Percentiles rank a stretch among this genome's conserved stretches.
phyloP scores from a whole-genome alignment of 2,888 invertebrate genomes.

The Unio delphinus region DNA sequence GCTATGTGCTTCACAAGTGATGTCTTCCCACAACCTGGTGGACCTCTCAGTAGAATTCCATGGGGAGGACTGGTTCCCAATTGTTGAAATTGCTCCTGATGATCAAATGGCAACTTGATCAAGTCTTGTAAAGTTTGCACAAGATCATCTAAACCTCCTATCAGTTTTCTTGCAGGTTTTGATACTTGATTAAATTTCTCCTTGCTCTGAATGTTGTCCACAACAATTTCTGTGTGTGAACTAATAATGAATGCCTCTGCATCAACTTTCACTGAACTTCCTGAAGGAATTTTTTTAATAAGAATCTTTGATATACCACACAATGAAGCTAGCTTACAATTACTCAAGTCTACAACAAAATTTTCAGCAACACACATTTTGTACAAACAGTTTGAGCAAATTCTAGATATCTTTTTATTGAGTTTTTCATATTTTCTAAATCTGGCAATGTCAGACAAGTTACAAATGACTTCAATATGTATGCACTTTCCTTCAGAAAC shows the following conservation, averaged over 20 bases:
- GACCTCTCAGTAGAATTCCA: conserved; percentile 61
- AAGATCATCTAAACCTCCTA: conserved; percentile 55
- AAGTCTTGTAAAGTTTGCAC: conserved; percentile 45
- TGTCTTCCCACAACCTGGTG: conserved; percentile 67
- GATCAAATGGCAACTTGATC: conserved; percentile 34
- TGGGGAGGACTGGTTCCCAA: conserved; percentile 36
- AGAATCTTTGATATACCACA: conserved; percentile 50
- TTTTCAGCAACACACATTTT: conserved; percentile 32
- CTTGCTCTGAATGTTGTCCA: conserved; percentile 45
- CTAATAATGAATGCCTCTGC: conserved; percentile 28
- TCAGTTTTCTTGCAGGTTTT: conserved; percentile 1
- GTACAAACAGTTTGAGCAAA: conserved; percentile 42
- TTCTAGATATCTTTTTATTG: conserved; percentile 13
- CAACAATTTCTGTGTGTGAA: conserved; percentile 36
- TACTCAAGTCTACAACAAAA: conserved; percentile 33
- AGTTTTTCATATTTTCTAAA: conserved; percentile 10
- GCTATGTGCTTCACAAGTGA: conserved; percentile 81
- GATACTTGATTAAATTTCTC: conserved; percentile 44
- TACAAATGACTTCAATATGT: conserved; percentile 23
- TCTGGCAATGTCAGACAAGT: conserved; percentile 21
- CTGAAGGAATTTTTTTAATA: conserved; percentile 22
- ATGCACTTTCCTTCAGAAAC: too few species aligned
- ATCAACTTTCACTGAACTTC: not conserved
- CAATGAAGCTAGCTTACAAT: conserved; percentile 37
- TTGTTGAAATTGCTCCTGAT: conserved; percentile 15